Evolutionary conservation across 2,797 vertebrate species (phyloP).

Genomic region (Anableps anableps): DNA sequence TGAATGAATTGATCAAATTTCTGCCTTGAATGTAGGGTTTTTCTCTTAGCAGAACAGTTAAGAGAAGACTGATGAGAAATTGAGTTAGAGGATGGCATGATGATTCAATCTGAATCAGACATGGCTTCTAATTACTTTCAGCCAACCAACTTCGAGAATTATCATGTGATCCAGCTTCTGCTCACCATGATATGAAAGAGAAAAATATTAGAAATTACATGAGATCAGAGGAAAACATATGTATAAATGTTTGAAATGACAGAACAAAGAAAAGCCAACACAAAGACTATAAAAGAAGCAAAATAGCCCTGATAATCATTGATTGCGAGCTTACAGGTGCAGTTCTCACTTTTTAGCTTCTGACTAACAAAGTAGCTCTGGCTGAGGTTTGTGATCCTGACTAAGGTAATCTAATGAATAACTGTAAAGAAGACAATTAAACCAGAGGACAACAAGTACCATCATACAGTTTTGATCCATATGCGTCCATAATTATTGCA

Average conservation of each 20-base stretch:
- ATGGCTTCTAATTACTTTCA: constrained; percentile 38
- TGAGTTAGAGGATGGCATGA: constrained; percentile 47
- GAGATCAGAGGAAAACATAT: background rate
- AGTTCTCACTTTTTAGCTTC: background rate
- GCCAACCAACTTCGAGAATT: constrained; percentile 40
- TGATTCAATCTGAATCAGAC: constrained; percentile 60
- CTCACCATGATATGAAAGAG: constrained; percentile 16
- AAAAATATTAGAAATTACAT: constrained; percentile 3
- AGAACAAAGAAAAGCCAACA: background rate
- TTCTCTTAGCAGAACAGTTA: constrained; percentile 22
- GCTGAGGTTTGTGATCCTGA: background rate
- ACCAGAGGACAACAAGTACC: background rate
- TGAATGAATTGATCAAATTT: constrained; percentile 29
- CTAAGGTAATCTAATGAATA: background rate
- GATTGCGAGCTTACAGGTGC: background rate
- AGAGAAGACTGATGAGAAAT: constrained; percentile 40
- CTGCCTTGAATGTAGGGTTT: background rate
- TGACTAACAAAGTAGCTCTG: background rate
- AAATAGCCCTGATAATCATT: background rate
- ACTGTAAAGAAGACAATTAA: background rate
- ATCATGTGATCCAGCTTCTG: constrained; percentile 54
- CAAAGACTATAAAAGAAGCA: background rate
- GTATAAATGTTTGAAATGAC: background rate
- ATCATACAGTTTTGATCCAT: background rate
- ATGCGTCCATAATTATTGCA: background rate